Evolutionary conservation across 2,888 invertebrate species (phyloP), one percentile per base, ranked within the genome.

Genomic region (Dioctria linearis): DNA sequence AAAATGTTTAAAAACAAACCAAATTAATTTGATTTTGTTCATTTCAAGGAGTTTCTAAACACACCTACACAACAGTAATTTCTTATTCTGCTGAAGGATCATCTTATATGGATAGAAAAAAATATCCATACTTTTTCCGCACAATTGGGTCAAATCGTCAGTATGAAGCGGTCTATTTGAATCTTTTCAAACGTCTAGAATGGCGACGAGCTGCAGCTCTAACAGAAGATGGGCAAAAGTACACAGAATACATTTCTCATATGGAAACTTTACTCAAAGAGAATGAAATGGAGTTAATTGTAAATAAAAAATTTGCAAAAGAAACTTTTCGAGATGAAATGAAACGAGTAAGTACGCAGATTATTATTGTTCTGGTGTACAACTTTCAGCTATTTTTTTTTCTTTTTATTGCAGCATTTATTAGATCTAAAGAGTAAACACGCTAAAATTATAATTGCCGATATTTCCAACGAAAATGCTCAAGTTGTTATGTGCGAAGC

Each of bases 401-500:
- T n/a, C 37, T 67, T 43, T 40, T 84, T 79, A 80, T 88, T 88
- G 11, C 85, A 94, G 92, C 92, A 93, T 86, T 88, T 94, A 83
- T 89, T 91, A 84, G 92, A 93, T 83, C 86, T 95, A 83, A 93
- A 93, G 84, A 88, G 89, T 61, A 92, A 92, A 81, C 90, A 92
- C 80, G 94, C 93, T 0, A 92, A 92, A 84, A 94, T 97, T 51
- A 93, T 97, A 78, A 95, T 95, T 83, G 94, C 95, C 5, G 94
- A 95, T 86, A 93, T 95, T 71, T 94, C 95, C 85, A 95, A 93
- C 84, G 91, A 92, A 83, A 92, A 93, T 39, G 93, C 92, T 5
- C 91, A 95, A 49, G 92, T 92, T 80, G 93, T 96, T 11, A 93
- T 97, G 92, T 97, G 97, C 87, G 94, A 95, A 86, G 96, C 95